Conservation (phyloP, 1,140 invertebrate genomes). For the Hylaeus anthracinus region DNA sequence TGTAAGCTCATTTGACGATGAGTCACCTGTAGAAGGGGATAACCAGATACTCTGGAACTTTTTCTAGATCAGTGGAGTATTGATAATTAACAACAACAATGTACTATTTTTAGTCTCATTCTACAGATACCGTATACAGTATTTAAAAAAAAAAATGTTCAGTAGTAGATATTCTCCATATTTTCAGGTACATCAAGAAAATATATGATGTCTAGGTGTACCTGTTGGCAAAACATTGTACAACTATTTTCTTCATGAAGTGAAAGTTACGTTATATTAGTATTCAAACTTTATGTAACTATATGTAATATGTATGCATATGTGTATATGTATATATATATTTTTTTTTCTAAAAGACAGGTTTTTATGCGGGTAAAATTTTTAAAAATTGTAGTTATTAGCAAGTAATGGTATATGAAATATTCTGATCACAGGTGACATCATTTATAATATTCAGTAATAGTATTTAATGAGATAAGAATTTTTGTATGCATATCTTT, state of each 20-base stretch:
- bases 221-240: not conserved
- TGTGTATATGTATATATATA: not conserved
- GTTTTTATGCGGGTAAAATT: constrained; percentile 11
- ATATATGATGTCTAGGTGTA: constrained; percentile 4
- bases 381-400: not conserved
- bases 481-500: constrained; percentile 11
- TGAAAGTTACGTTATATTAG: constrained; percentile 45
- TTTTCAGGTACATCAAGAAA: constrained; percentile 31
- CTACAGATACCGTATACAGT: not conserved
- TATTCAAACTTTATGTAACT: constrained; percentile 35
- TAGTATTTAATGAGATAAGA: not conserved
- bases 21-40: not conserved
- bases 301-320: not conserved
- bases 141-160: not conserved
- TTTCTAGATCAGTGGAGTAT: constrained; percentile 34
- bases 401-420: not conserved
- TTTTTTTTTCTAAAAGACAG: constrained; percentile 2
- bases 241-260: constrained; percentile 21
- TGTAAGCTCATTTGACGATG: not conserved
- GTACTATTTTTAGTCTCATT: not conserved
- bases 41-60: constrained; percentile 1
- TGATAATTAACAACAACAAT: constrained; percentile 18
- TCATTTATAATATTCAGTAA: constrained; percentile 7
- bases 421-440: not conserved
- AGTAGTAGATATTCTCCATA: constrained; percentile 3